These are phyloP conservation scores for Promerops cafer DNA, from an alignment of 2,113 vertebrate genomes.

Conservation along the genomic window DNA sequence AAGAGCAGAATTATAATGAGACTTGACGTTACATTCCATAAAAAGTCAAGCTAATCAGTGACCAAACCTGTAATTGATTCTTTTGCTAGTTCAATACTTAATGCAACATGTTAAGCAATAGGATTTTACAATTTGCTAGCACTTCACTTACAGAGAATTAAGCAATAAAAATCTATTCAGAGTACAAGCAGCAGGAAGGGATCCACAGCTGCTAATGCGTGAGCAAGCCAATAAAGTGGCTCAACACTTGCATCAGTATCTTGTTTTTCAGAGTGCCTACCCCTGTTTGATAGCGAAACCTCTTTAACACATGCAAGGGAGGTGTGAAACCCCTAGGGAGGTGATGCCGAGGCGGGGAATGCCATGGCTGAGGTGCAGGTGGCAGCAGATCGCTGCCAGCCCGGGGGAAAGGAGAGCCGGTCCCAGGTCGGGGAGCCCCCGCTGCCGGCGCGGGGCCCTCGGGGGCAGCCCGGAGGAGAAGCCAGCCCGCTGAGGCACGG, in stretches of 20 bases:
- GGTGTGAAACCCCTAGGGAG: background rate
- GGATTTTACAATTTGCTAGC: conserved; percentile 68
- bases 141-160: conserved; percentile 70
- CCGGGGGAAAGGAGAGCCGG: too few species aligned
- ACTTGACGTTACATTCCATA: conserved; percentile 35
- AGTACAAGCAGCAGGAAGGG: conserved; percentile 53
- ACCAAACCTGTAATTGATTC: conserved; percentile 65
- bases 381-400: fast-evolving
- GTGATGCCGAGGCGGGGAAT: fast-evolving
- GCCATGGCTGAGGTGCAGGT: fast-evolving
- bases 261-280: conserved; percentile 14
- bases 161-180: conserved; percentile 71
- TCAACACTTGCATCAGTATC: conserved; percentile 29
- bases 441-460: too few species aligned
- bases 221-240: conserved; percentile 16
- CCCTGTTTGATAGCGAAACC: background rate
- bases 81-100: conserved; percentile 68
- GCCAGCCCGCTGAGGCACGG: fast-evolving
- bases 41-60: conserved; percentile 63
- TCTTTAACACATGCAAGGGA: background rate
- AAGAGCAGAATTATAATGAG: conserved; percentile 20
- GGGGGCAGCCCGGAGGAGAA: background rate
- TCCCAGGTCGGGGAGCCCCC: too few species aligned
- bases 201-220: background rate
- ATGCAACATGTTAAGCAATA: conserved; percentile 67